A percentile compares a stretch with the other conserved stretches of the same genome.
phyloP scores from a whole-genome alignment of 2,888 invertebrate species.

The Cabera pusaria region DNA sequence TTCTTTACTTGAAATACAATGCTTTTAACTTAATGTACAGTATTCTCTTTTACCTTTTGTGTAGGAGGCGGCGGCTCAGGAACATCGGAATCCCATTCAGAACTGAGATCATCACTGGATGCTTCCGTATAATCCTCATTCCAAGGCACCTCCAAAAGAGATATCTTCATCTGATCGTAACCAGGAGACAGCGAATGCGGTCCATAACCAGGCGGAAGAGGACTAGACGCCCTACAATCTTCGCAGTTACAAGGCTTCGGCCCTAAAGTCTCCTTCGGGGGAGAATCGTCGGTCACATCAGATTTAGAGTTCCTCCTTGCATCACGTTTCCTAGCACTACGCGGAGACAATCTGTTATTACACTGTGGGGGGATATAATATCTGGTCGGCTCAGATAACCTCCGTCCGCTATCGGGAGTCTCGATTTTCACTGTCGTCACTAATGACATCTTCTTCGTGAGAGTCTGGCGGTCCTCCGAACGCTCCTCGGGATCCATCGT shows the following conservation, averaged over 20 bases:
- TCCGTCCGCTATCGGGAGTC: slow-evolving; percentile 66
- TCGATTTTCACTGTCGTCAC: slow-evolving; percentile 74
- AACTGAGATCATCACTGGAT: slow-evolving; percentile 95
- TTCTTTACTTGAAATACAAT: too few relatives aligned
- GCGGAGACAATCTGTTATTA: slow-evolving; percentile 70
- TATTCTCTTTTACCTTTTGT: slow-evolving; percentile 56
- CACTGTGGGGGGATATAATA: slow-evolving; percentile 77
- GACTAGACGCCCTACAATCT: slow-evolving; percentile 79
- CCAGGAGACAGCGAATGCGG: slow-evolving; percentile 82
- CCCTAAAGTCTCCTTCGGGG: slow-evolving; percentile 56
- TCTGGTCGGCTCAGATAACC: slow-evolving; percentile 68
- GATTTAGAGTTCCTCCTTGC: slow-evolving; percentile 62
- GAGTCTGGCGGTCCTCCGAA: slow-evolving; percentile 58
- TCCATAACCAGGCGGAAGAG: slow-evolving; percentile 73
- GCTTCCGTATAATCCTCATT: slow-evolving; percentile 93
- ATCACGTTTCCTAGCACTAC: slow-evolving; percentile 71
- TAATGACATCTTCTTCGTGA: slow-evolving; percentile 71
- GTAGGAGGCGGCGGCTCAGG: slow-evolving; percentile 79
- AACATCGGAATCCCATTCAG: slow-evolving; percentile 95
- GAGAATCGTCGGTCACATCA: slow-evolving; percentile 53
- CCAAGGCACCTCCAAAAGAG: slow-evolving; percentile 89
- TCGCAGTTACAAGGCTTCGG: slow-evolving; percentile 75
- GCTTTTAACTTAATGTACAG: too few relatives aligned
- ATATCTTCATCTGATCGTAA: slow-evolving; percentile 92
- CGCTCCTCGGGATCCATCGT: slow-evolving; percentile 76